phyloP scores from a whole-genome alignment of 2,113 vertebrate genomes.

The Tachysurus fulvidraco region DNA sequence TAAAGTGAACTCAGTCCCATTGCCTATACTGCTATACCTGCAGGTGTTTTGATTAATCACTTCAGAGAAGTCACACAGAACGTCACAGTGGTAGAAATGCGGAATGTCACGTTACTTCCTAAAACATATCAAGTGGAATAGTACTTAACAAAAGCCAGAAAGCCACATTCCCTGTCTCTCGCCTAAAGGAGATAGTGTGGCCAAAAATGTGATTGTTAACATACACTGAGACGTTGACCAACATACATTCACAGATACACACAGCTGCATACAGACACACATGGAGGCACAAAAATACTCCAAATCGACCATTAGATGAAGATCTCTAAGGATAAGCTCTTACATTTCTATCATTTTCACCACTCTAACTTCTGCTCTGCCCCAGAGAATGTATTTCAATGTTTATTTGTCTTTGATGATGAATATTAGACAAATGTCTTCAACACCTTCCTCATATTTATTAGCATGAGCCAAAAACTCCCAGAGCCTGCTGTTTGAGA shows the following conservation, averaged over 20 bases:
- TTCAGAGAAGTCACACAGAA: conserved; percentile 15
- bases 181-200: background rate
- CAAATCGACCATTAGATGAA: background rate
- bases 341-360: conserved; percentile 37
- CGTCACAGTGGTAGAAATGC: background rate
- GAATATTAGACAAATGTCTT: conserved; percentile 60
- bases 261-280: background rate
- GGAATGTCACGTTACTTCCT: conserved; percentile 16
- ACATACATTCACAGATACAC: conserved; percentile 15
- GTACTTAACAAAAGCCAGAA: conserved; percentile 7
- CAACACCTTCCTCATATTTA: conserved; percentile 66
- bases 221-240: conserved; percentile 30
- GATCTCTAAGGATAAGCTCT: conserved; percentile 14
- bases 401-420: conserved; percentile 60
- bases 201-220: conserved; percentile 27
- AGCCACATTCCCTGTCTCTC: background rate
- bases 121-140: background rate
- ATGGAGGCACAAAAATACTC: background rate
- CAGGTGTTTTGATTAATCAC: conserved; percentile 18
- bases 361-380: conserved; percentile 32
- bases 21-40: background rate
- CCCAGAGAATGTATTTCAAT: conserved; percentile 24
- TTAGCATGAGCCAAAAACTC: conserved; percentile 58
- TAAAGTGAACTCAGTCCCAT: background rate
- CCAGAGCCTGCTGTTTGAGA: conserved; percentile 54